These are phyloP conservation scores for Crenuchus spilurus DNA, from an alignment of 2,797 vertebrate genomes.

Conservation along the genomic window DNA sequence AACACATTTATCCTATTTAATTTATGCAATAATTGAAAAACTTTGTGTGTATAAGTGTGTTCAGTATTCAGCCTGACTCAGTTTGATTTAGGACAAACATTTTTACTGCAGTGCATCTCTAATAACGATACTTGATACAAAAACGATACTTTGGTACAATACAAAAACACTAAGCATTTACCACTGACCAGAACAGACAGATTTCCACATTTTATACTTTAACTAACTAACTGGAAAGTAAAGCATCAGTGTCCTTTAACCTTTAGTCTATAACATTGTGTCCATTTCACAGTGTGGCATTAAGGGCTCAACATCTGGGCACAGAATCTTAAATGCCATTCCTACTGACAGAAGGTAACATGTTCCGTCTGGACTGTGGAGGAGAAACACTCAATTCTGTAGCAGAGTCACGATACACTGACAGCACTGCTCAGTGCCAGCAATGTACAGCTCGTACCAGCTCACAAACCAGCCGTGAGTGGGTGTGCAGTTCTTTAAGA, in stretches of 20 bases:
- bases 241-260: not conserved
- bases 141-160: no score
- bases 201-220: no score
- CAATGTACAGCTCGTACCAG: slow-evolving; percentile 19
- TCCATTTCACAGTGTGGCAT: slow-evolving; percentile 5
- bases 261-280: slow-evolving; percentile 1
- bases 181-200: no score
- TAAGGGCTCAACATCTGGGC: not conserved
- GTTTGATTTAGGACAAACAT: no score
- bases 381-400: not conserved
- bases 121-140: no score
- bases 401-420: slow-evolving; percentile 10
- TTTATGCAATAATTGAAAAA: no score
- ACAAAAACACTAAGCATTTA: no score
- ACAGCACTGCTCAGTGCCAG: not conserved
- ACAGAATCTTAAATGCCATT: not conserved
- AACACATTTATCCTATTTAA: no score
- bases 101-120: no score
- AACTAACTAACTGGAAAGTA: not conserved
- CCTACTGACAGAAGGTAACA: slow-evolving; percentile 11
- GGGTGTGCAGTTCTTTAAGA: slow-evolving; percentile 40
- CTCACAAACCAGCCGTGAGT: slow-evolving; percentile 45
- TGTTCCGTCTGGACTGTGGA: not conserved
- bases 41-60: no score
- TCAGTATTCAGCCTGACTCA: no score